Base-by-base conservation (phyloP, 35 echinoderm and acorn worm species). In the Apostichopus japonicus region DNA sequence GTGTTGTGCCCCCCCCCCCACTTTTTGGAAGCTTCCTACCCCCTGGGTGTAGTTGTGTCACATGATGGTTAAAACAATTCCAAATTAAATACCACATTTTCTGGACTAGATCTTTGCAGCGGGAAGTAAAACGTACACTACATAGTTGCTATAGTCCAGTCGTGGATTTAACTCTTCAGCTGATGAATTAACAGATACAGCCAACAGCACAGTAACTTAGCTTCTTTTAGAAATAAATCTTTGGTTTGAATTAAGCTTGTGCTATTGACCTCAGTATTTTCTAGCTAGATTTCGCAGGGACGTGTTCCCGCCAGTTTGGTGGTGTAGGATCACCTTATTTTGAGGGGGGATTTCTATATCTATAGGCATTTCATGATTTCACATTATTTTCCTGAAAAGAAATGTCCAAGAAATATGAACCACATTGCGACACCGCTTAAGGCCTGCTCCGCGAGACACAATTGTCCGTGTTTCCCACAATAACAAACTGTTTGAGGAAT, bases 401-500 rank as follows among this genome's bases (percentile, higher is more conserved):
- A 51, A 16, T 16, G 7, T 16, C 21, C 56, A 84, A 51, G 81
- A 84, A 84, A 84, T 54, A 84, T 84, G 81, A 84, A 54, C 54
- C 54, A 24, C 57, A 57, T 84, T 58, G 4, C 51, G 5, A 0
- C 53, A 23, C 56, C 51, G 55, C 81, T 58, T 23, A 21, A 58
- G 54, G 81, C 54, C 23, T 57, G 14, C 57, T 6, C 51, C 7
- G 17, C 53, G 56, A 57, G 16, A 84, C 55, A 84, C 81, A 84
- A 84, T 84, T 58, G 81, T 57, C 19, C 81, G 81, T 84, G 81
- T 24, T 71, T 24, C 27, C 62, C 11, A 89, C 33, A 89, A 89
- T 89, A 89, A 89, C 86, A 89, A 63, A 53, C 86, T 53, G 15
- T 59, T 73, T 24, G 86, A 89, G 22, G 67, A 57, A 54, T 65